A percentile compares a stretch with the other conserved stretches of the same genome.
Evolutionary conservation across 2,797 vertebrate species (phyloP).

Genomic region (Chelon labrosus): DNA sequence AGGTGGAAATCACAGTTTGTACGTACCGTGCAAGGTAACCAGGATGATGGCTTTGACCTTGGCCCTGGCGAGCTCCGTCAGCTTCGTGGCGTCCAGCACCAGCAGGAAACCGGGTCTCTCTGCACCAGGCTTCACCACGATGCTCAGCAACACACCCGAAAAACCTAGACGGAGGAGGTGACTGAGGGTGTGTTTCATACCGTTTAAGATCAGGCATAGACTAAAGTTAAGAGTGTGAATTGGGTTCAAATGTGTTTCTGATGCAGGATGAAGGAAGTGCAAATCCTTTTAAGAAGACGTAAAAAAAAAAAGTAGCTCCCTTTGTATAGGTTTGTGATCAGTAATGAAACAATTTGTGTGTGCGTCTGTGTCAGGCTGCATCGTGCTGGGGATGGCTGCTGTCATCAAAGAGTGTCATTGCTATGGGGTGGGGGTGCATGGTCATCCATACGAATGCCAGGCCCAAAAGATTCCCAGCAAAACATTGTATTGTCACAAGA

Average conservation of each 20-base stretch:
- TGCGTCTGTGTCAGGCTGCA: too few species aligned
- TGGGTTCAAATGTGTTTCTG: not conserved
- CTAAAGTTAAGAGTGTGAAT: not conserved
- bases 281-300: too few species aligned
- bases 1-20: constrained; percentile 71
- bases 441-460: too few species aligned
- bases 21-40: constrained; percentile 91
- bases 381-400: too few species aligned
- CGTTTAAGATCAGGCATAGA: too few species aligned
- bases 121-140: constrained; percentile 88
- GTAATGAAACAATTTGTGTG: too few species aligned
- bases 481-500: too few species aligned
- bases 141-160: constrained; percentile 88
- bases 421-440: too few species aligned
- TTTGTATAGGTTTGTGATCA: too few species aligned
- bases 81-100: constrained; percentile 89
- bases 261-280: not conserved
- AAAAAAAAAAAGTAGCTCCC: too few species aligned
- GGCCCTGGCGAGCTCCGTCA: constrained; percentile 92
- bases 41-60: constrained; percentile 92
- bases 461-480: too few species aligned
- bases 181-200: not conserved
- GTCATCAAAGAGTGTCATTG: too few species aligned
- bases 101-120: constrained; percentile 91
- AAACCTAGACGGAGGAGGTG: not conserved